These are phyloP conservation scores for Harpagoxenus sublaevis DNA, from an alignment of 2,888 invertebrate genomes.

Conservation along the genomic window DNA sequence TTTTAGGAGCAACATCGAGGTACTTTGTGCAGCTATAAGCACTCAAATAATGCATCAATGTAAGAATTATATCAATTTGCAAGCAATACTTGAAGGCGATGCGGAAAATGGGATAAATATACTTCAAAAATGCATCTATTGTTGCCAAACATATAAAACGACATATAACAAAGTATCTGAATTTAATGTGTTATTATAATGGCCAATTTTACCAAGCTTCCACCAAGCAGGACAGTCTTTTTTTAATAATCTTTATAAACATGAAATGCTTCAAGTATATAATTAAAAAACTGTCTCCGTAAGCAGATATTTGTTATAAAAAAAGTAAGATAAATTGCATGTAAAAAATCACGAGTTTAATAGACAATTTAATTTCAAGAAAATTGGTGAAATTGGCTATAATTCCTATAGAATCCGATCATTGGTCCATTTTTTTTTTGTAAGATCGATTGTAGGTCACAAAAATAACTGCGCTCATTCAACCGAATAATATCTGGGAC, in stretches of 20 bases:
- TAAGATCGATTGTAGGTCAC: conserved; percentile 51
- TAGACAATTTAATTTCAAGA: background rate
- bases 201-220: background rate
- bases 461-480: conserved; percentile 31
- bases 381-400: background rate
- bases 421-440: background rate
- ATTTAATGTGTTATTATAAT: background rate
- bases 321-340: background rate
- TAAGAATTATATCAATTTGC: conserved; percentile 86
- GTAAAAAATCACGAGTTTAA: background rate
- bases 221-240: background rate
- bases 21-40: conserved; percentile 86
- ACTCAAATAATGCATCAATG: conserved; percentile 87
- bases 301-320: background rate
- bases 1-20: conserved; percentile 82
- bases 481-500: conserved; percentile 85
- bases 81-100: conserved; percentile 86
- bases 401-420: background rate
- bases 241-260: background rate
- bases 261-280: background rate
- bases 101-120: conserved; percentile 85
- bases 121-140: conserved; percentile 86
- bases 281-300: background rate
- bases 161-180: conserved; percentile 52
- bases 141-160: conserved; percentile 86